Evolutionary conservation across 2,113 vertebrate species (phyloP), one percentile per base, ranked within the genome.

Genomic region (Pomatostomus ruficeps): DNA sequence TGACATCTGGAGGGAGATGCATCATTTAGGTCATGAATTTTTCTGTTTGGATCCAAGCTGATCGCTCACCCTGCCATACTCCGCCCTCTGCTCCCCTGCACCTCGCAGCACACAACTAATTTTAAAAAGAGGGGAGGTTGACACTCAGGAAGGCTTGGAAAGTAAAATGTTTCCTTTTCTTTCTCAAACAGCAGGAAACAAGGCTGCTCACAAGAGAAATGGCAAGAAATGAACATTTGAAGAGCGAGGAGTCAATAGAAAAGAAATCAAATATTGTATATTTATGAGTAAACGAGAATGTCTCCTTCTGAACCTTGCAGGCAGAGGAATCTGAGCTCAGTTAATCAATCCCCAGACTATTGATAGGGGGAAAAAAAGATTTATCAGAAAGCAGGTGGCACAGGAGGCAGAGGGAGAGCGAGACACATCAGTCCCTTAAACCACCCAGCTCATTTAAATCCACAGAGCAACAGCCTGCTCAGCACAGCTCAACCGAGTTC

Each of bases 11-110:
- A 86, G 43, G 76, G 54, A 95, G 93, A 87, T 71, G 49, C 49
- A 91, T 94, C 68, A 84, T 89, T 93, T 88, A 70, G 94, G 94
- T 76, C 81, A 82, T 83, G 63, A 71, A 71, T 85, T 94, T 91
- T 95, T 82, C 83, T 86, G 58, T 90, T 90, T 90, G 85, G 88
- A 80, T 45, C 35, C 43, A 40, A 67, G 38, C 55, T 51, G 80
- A 72, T 87, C 74, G 57, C 70, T 72, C 45, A 6, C 8, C n/a
- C 45, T 76, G 71, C 45, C 52, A 23, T 3, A 7, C 21, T 85
- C 33, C 76, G 66, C 65, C 9, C 72, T 62, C 76, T 49, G 42
- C 28, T 77, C 21, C 45, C 54, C 51, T 62, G 42, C 35, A 62
- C 63, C 67, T 66, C 46, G 54, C 35, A 83, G 40, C 49, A n/a